Base-by-base conservation (phyloP, 2,797 vertebrate species). In the Xiphophorus birchmanni region DNA sequence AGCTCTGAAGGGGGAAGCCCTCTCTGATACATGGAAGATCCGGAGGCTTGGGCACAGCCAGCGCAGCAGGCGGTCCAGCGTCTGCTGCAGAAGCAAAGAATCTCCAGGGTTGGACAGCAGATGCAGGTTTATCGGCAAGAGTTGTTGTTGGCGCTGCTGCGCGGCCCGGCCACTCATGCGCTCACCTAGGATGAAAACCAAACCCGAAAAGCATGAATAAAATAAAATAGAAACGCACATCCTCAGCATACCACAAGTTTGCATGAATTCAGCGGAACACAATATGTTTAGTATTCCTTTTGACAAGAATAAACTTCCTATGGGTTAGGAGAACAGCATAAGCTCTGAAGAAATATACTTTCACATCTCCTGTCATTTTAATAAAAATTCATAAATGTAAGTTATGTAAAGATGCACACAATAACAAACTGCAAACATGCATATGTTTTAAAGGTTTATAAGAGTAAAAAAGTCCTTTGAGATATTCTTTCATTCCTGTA, bases 1-100 rank as follows among this genome's bases (percentile, higher is more conserved):
- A 75, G 83, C 93, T 17, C 91, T 95, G 75, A 94, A 74, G 0
- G 97, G 96, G 12, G 95, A 90, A 5, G 92, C 92, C 50, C 96
- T 88, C 88, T 99, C 98, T 0, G 98, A 98, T 80, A 99, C 98
- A 18, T 97, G 94, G 86, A 99, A 99, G 81, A 98, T 94, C 11
- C 71, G 93, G 71, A 97, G 67, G 54, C 96, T 96, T 0, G 96
- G 96, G 86, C 96, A 97, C 26, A 99, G 90, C 95, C 96, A 95
- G 73, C 93, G 91, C 72, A 99, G 91, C 71, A 99, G 96, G 67
- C 80, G 92, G 82, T 97, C 97, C 73, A 99, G 85, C 0, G 97
- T 96, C 89, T 96, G 96, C 93, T 97, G 97, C 90, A 99, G 94
- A 23, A 95, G 91, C 12, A 90, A 83, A 0, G 97, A 97, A 9